A percentile compares a stretch with the other conserved stretches of the same genome.
phyloP scores from a whole-genome alignment of 2,888 invertebrate species.

The Notocelia uddmanniana region DNA sequence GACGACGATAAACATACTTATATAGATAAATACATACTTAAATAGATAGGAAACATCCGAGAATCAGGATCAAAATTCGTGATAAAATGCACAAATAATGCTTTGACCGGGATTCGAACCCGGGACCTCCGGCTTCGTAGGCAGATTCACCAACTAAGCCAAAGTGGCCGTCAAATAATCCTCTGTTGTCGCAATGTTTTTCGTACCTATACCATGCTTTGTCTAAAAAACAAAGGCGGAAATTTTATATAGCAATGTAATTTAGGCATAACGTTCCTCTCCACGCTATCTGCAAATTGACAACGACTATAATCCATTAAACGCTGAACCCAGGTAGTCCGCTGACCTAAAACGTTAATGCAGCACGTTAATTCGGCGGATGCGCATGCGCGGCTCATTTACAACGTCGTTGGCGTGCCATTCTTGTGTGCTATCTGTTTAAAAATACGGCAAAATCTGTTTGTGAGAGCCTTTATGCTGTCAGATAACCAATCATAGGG shows the following conservation, averaged over 20 bases:
- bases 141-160: too few relatives aligned
- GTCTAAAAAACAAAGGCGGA: slow-evolving; percentile 12
- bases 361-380: slow-evolving; percentile 28
- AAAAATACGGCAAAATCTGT: neutral
- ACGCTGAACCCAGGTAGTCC: slow-evolving; percentile 25
- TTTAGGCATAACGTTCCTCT: slow-evolving; percentile 15
- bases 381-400: slow-evolving; percentile 32
- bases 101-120: too few relatives aligned
- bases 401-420: neutral
- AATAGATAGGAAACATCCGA: too few relatives aligned
- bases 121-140: too few relatives aligned
- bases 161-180: too few relatives aligned
- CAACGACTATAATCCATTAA: slow-evolving; percentile 27
- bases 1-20: too few relatives aligned
- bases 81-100: too few relatives aligned
- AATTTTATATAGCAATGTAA: neutral
- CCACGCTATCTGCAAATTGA: slow-evolving; percentile 37
- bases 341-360: slow-evolving; percentile 35
- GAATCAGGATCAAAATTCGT: too few relatives aligned
- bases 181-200: neutral
- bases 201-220: neutral
- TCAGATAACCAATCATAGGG: too few relatives aligned
- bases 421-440: neutral
- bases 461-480: neutral
- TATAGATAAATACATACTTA: too few relatives aligned